phyloP scores from a whole-genome alignment of 2,797 vertebrate species.

The Antrozous pallidus region DNA sequence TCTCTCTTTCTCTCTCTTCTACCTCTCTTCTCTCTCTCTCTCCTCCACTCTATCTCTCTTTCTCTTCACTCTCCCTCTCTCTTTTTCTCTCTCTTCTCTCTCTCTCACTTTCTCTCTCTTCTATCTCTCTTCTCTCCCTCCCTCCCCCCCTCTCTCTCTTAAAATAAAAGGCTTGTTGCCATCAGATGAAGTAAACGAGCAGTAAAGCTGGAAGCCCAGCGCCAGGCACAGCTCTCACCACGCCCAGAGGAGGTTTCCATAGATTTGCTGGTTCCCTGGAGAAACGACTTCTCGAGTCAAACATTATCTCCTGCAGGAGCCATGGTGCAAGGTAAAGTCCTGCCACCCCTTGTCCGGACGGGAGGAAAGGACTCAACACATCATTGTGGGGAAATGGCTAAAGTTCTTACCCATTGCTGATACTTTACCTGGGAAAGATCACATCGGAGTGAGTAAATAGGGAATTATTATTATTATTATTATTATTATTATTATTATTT shows the following conservation, averaged over 20 bases:
- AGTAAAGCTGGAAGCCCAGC: constrained; percentile 73
- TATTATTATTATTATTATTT: neutral
- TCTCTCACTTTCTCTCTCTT: too few species aligned
- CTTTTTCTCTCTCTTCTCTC: too few species aligned
- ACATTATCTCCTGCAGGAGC: constrained; percentile 63
- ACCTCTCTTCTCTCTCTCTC: too few species aligned
- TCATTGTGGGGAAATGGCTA: neutral
- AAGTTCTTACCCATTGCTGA: constrained; percentile 54
- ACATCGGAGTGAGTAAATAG: constrained; percentile 1
- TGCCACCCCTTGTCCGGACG: neutral
- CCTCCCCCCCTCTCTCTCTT: too few species aligned
- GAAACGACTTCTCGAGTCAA: constrained; percentile 58
- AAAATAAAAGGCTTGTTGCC: constrained; percentile 78
- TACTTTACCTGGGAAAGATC: neutral
- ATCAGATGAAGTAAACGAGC: constrained; percentile 81
- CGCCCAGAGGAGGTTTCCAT: constrained; percentile 64
- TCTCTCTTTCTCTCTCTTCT: too few species aligned
- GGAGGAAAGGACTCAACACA: neutral
- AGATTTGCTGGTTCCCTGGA: constrained; percentile 75
- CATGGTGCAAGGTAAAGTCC: constrained; percentile 58
- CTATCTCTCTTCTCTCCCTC: too few species aligned
- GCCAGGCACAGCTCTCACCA: constrained; percentile 69
- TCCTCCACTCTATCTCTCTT: too few species aligned
- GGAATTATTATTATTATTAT: neutral
- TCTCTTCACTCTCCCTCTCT: too few species aligned